Evolutionary conservation across 2,888 invertebrate genomes (phyloP), one percentile per base, ranked within the genome.

Genomic region (Heliconius charithonia): DNA sequence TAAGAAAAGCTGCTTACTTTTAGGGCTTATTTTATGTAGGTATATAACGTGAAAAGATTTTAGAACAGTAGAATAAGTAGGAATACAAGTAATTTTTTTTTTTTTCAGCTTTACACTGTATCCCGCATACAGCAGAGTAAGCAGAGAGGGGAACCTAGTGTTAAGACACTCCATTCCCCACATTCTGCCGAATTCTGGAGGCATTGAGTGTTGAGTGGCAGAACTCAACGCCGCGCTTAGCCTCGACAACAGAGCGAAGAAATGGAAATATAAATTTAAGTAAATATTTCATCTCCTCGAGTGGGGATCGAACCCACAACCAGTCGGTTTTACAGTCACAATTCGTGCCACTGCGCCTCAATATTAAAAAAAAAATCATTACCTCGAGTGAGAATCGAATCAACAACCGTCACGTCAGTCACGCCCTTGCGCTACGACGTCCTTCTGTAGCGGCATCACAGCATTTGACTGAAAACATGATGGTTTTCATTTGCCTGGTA

Each of bases 1-100:
- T 41, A 69, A 69, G 67, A 16, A 69, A 69, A 69, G 37, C 67
- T 69, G 13, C 67, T 41, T 69, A 69, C 41, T 69, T 69, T 41
- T 41, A 12, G 67, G 41, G 41, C 7, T 41, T 41, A 41, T 25
- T 69, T 41, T 69, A 41, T 16, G 67, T 37, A 37, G 9, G 37
- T 69, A 41, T 69, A 69, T 69, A 6, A 41, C 41, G 25, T 41
- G 67, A 41, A 41, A 25, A 69, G n/a, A 22, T 22, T 67, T 67
- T 67, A 37, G n/a, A n/a, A 22, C 22, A 37, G 25, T 67, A 37
- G 13, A 69, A 16, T 41, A 41, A 2, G 9, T 69, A 41, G 1
- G 2, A n/a, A 13, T 13, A 41, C 56, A 10, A 7, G 9, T 0
- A 37, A 22, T 56, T 10, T 56, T n/a, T 0, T n/a, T n/a, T 10